Percentiles rank a stretch among this genome's conserved stretches.
Conservation (phyloP, 2,888 invertebrate species). For the Cryptocheilus praepositus region DNA sequence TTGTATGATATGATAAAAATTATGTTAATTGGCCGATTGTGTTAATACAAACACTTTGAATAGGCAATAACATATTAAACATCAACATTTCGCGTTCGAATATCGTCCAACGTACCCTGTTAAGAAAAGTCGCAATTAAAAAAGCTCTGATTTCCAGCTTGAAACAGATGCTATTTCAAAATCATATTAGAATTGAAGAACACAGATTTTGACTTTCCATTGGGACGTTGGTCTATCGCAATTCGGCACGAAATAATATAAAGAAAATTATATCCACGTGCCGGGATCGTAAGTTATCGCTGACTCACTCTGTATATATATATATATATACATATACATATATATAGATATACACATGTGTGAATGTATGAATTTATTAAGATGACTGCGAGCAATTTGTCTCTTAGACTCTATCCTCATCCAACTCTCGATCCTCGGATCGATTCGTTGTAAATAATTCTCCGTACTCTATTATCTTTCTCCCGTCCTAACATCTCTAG, state of each 20-base stretch:
- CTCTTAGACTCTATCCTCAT: not conserved
- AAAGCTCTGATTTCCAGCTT: too few species aligned
- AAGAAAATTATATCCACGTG: too few species aligned
- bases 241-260: too few species aligned
- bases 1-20: slow-evolving; percentile 48
- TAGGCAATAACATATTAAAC: slow-evolving; percentile 23
- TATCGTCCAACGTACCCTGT: too few species aligned
- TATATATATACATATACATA: slow-evolving; percentile 11
- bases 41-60: slow-evolving; percentile 28
- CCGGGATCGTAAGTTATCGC: too few species aligned
- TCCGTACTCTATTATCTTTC: slow-evolving; percentile 30
- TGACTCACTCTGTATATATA: slow-evolving; percentile 11
- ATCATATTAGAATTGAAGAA: too few species aligned
- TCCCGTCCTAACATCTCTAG: slow-evolving; percentile 41
- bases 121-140: too few species aligned
- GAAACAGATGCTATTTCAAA: too few species aligned
- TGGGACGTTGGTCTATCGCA: too few species aligned
- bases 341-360: slow-evolving; percentile 4
- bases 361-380: not conserved
- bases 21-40: slow-evolving; percentile 27
- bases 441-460: slow-evolving; percentile 48
- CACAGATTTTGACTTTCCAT: too few species aligned
- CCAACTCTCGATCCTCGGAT: slow-evolving; percentile 9
- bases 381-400: not conserved
- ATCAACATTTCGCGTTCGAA: not conserved